These are phyloP conservation scores for Salvelinus namaycush DNA, from an alignment of 2,113 vertebrate species.

Conservation along the genomic window DNA sequence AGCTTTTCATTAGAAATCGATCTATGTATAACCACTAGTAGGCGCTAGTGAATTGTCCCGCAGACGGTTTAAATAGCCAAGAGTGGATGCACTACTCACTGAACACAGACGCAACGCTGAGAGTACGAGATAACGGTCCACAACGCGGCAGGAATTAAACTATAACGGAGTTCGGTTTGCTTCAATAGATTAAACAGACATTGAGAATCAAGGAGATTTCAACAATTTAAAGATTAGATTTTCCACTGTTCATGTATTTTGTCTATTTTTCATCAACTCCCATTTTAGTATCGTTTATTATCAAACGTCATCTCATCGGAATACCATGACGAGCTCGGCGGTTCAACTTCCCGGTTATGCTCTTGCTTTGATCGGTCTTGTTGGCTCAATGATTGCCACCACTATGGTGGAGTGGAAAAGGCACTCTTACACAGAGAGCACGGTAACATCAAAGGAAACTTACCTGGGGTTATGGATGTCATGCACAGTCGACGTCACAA, in stretches of 20 bases:
- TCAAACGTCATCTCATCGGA: background rate
- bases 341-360: constrained; percentile 85
- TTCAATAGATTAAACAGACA: background rate
- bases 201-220: background rate
- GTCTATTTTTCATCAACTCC: background rate
- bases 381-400: constrained; percentile 76
- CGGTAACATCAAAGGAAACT: constrained; percentile 68
- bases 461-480: constrained; percentile 89
- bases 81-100: background rate
- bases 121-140: background rate
- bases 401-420: constrained; percentile 88
- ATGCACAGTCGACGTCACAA: constrained; percentile 80
- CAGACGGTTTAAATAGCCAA: background rate
- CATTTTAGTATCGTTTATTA: background rate
- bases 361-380: constrained; percentile 79
- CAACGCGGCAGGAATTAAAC: background rate
- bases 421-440: constrained; percentile 72
- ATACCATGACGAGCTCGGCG: constrained; percentile 82
- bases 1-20: too few relatives aligned
- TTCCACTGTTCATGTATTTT: background rate
- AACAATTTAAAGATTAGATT: background rate
- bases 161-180: background rate
- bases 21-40: background rate
- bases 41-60: background rate
- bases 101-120: too few relatives aligned